phyloP scores from a whole-genome alignment of 2,888 invertebrate species.

The Drosophila mettleri region DNA sequence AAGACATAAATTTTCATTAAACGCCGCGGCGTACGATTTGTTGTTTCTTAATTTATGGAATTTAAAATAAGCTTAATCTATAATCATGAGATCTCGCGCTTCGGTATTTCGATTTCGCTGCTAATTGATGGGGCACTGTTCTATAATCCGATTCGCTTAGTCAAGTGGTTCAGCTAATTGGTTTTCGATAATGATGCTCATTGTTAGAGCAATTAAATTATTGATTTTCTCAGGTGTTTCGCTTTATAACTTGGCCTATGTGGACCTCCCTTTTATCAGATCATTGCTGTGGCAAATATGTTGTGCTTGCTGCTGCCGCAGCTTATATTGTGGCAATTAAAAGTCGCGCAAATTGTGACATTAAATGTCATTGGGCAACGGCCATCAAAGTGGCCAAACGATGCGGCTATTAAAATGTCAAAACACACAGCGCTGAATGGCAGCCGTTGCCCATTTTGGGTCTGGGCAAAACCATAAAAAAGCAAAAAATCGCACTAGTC shows the following conservation, averaged over 20 bases:
- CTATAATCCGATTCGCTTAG: slow-evolving; percentile 33
- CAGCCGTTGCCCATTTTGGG: slow-evolving; percentile 64
- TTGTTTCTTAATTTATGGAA: slow-evolving; percentile 73
- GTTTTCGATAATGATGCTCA: slow-evolving; percentile 43
- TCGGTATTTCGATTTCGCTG: slow-evolving; percentile 32
- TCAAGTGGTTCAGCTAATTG: slow-evolving; percentile 45
- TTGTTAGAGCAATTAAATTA: slow-evolving; percentile 47
- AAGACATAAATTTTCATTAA: slow-evolving; percentile 76
- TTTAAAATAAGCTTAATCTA: slow-evolving; percentile 62
- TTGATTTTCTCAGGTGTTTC: slow-evolving; percentile 15
- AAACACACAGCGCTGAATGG: slow-evolving; percentile 57
- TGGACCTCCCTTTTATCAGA: not conserved
- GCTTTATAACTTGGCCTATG: not conserved
- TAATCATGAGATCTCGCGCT: slow-evolving; percentile 30
- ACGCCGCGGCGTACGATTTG: slow-evolving; percentile 39
- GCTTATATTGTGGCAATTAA: slow-evolving; percentile 47
- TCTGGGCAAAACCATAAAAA: slow-evolving; percentile 57
- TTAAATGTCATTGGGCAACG: slow-evolving; percentile 63
- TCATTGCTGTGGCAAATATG: not conserved
- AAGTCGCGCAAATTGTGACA: slow-evolving; percentile 70
- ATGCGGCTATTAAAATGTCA: slow-evolving; percentile 74
- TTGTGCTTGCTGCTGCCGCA: slow-evolving; percentile 1
- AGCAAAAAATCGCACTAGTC: slow-evolving; percentile 36
- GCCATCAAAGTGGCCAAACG: slow-evolving; percentile 62
- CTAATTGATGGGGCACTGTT: slow-evolving; percentile 46